Conservation (phyloP, 2,888 invertebrate species). For the Romanomermis culicivorax region DNA sequence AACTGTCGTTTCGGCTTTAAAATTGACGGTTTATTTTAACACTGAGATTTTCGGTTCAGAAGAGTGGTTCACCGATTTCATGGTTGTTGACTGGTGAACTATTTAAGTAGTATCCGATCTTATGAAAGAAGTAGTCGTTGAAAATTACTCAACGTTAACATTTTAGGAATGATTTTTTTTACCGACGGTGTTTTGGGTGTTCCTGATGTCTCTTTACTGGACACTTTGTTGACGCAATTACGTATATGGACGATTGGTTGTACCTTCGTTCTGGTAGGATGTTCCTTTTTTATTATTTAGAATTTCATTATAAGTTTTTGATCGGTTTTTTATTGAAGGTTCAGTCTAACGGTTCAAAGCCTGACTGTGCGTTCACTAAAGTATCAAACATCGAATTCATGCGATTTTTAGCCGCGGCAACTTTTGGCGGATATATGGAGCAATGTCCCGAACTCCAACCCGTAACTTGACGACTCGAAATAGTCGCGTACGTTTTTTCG, state of each 20-base stretch:
- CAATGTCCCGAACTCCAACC: conserved; percentile 34
- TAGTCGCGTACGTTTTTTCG: too few relatives aligned
- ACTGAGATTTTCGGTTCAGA: too few relatives aligned
- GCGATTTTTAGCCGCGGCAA: conserved; percentile 50
- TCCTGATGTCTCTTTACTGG: conserved; percentile 49
- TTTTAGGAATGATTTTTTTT: conserved; percentile 31
- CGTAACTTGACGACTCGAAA: too few relatives aligned
- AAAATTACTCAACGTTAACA: neutral
- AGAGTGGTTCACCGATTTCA: too few relatives aligned
- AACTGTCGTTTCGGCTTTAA: too few relatives aligned
- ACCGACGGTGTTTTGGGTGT: conserved; percentile 48
- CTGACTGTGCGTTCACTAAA: conserved; percentile 44
- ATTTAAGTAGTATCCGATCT: too few relatives aligned
- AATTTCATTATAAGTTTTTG: too few relatives aligned
- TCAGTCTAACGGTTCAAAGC: conserved; percentile 38
- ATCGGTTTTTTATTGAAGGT: neutral
- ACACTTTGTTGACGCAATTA: conserved; percentile 48
- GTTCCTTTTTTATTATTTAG: too few relatives aligned
- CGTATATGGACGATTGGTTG: conserved; percentile 50
- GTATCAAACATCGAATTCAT: conserved; percentile 51
- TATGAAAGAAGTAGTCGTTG: neutral
- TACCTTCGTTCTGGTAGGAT: conserved; percentile 46
- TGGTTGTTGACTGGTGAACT: too few relatives aligned
- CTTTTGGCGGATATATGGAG: conserved; percentile 47
- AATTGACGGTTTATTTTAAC: too few relatives aligned